A percentile compares a stretch with the other conserved stretches of the same genome.
Conservation (phyloP, 2,888 invertebrate species). For the Cosmia trapezina region DNA sequence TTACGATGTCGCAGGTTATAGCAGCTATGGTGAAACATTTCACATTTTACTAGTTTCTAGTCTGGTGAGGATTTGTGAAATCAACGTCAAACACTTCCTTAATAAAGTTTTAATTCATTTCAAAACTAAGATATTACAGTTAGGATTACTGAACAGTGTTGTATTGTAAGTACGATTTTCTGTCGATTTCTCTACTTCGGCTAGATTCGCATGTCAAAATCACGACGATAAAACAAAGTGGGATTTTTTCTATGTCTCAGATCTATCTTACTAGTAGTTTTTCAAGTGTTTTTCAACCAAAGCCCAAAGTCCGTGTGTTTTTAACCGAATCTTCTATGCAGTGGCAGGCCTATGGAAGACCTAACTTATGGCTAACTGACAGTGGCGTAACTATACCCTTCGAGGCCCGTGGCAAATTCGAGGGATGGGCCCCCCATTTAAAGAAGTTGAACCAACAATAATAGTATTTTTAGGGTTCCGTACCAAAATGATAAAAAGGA, state of each 20-base stretch:
- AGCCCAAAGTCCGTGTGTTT: neutral
- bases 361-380: neutral
- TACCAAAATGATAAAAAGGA: too few relatives aligned
- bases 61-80: conserved; percentile 22
- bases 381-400: too few relatives aligned
- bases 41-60: neutral
- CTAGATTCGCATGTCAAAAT: neutral
- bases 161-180: neutral
- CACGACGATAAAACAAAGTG: too few relatives aligned
- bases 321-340: neutral
- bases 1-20: too few relatives aligned
- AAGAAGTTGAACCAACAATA: too few relatives aligned
- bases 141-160: conserved; percentile 1
- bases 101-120: conserved; percentile 12
- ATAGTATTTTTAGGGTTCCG: too few relatives aligned
- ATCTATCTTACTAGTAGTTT: neutral
- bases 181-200: neutral
- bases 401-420: too few relatives aligned
- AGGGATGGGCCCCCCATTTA: too few relatives aligned
- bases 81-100: conserved; percentile 21
- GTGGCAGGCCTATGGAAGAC: neutral
- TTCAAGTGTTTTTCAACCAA: neutral
- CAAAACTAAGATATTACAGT: neutral
- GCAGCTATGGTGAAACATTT: conserved; percentile 5
- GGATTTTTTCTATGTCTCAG: neutral